phyloP scores from a whole-genome alignment of 2,797 vertebrate genomes.

The Okamejei kenojei region DNA sequence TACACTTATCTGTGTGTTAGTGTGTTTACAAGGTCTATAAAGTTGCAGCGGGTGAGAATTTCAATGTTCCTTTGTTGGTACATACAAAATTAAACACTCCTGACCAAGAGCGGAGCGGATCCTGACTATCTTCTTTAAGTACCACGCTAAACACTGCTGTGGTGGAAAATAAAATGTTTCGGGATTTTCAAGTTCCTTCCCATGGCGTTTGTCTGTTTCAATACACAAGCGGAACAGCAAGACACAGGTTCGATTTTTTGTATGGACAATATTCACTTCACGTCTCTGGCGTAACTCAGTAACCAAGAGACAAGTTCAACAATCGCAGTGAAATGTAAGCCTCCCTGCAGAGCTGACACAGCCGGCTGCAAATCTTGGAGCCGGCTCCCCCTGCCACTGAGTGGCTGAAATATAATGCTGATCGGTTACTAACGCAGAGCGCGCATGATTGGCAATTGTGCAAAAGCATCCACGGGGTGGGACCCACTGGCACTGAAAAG shows the following conservation, averaged over 20 bases:
- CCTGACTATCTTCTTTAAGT: not conserved
- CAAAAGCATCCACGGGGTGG: not conserved
- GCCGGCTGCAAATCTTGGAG: not conserved
- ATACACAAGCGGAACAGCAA: not conserved
- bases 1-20: too few species aligned
- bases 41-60: too few species aligned
- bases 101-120: too few species aligned
- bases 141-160: not conserved
- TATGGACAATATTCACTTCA: not conserved
- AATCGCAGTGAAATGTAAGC: conserved; percentile 9
- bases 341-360: not conserved
- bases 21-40: too few species aligned
- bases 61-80: too few species aligned
- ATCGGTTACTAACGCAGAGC: not conserved
- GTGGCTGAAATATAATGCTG: not conserved
- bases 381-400: too few species aligned
- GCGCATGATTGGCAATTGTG: not conserved
- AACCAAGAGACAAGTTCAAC: not conserved
- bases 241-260: not conserved
- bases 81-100: too few species aligned
- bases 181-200: not conserved
- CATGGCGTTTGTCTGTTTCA: not conserved
- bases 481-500: not conserved
- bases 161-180: not conserved
- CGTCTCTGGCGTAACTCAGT: not conserved